phyloP scores from a whole-genome alignment of 2,113 vertebrate species.

The Promerops cafer region DNA sequence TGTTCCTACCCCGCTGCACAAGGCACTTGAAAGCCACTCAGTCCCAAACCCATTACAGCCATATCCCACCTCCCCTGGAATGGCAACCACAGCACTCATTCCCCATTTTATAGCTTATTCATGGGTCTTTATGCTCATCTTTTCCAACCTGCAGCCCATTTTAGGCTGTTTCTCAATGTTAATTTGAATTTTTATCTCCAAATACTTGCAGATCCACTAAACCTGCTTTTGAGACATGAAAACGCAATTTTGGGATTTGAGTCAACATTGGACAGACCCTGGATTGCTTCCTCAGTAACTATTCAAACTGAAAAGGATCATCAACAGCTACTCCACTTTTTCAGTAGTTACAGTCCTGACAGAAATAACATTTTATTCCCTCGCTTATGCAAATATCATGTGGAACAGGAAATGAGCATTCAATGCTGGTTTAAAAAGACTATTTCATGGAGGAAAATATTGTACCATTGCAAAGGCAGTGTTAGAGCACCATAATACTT shows the following conservation, averaged over 20 bases:
- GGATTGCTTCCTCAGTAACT: not conserved
- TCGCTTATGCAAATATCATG: not conserved
- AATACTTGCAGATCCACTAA: not conserved
- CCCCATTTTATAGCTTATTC: not conserved
- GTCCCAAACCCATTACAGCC: not conserved
- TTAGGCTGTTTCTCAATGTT: not conserved
- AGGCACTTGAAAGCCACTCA: not conserved
- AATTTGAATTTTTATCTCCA: conserved; percentile 7
- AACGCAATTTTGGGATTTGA: not conserved
- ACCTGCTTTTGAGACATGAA: not conserved
- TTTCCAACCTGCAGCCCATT: not conserved
- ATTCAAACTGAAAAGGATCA: not conserved
- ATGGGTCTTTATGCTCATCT: not conserved
- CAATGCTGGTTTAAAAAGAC: not conserved
- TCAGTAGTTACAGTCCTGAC: not conserved
- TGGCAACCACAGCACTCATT: not conserved
- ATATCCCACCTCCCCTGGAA: not conserved
- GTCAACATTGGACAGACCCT: not conserved
- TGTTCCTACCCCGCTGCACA: not conserved
- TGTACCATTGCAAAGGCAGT: not conserved
- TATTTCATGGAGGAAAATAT: not conserved
- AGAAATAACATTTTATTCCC: conserved; percentile 14
- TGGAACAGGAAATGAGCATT: not conserved
- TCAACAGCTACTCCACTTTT: not conserved
- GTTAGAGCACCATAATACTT: not conserved